Base-by-base conservation (phyloP, 1,140 invertebrate genomes). In the Pogonognathellus flavescens region DNA sequence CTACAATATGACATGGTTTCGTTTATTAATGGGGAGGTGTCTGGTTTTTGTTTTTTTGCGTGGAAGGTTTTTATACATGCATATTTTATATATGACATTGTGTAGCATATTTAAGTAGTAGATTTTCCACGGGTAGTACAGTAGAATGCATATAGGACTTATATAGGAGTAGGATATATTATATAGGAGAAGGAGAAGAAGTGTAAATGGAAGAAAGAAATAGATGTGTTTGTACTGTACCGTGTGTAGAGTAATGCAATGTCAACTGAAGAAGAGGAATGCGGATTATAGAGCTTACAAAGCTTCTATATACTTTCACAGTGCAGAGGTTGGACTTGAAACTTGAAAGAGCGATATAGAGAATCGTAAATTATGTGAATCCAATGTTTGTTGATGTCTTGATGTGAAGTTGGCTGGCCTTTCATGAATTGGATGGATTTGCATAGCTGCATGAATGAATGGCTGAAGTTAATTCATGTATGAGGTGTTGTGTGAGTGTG, bases 331-430 rank as follows among this genome's bases (percentile, higher is more conserved):
- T 49, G 41, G 49, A 72, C 41, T 70, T 70, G 14, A 25, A 72
- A 76, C 70, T 18, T 50, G 31, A 49, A 31, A 76, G 70, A 76
- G 31, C 41, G 49, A 49, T 16, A n/a, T n/a, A n/a, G n/a, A 31
- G 70, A 50, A 76, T 76, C 31, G 70, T 76, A 76, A 76, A 76
- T 76, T 76, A 76, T 76, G 25, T 76, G 70, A 25, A 50, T 76
- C 70, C 49, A 31, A 76, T 76, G 70, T 76, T 76, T 76, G 70
- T 76, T 76, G 70, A 76, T 76, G 70, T 57, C 53, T 57, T 57
- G 53, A 50, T 41, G 41, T 76, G n/a, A 16, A 31, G 16, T 76
- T 50, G 16, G 41, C 14, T 76, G 14, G 70, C 14, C 41, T 41
- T 50, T 13, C n/a, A 41, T 14, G 16, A 49, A 18, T 76, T 57